Conservation (phyloP, 2,888 invertebrate species). For the Cyclophora punctaria region DNA sequence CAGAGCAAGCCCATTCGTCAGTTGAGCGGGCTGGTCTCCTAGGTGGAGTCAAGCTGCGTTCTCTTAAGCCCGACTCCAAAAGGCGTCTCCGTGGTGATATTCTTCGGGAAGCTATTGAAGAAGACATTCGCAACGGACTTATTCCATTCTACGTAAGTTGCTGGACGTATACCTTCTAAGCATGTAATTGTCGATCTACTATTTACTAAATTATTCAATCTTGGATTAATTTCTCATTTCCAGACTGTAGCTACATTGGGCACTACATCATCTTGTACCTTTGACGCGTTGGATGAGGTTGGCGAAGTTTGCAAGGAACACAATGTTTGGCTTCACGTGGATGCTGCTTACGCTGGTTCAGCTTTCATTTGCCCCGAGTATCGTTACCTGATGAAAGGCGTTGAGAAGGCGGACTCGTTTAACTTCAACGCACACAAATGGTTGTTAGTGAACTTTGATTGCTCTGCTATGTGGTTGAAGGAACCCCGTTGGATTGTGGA, state of each 20-base stretch:
- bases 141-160: conserved; percentile 96
- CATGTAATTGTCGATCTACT: too few relatives aligned
- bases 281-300: conserved; percentile 91
- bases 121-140: conserved; percentile 90
- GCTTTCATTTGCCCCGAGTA: conserved; percentile 98
- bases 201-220: too few relatives aligned
- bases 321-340: conserved; percentile 94
- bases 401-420: conserved; percentile 94
- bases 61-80: conserved; percentile 81
- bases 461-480: conserved; percentile 98
- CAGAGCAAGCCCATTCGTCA: conserved; percentile 93
- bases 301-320: conserved; percentile 89
- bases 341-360: conserved; percentile 97
- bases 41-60: conserved; percentile 87
- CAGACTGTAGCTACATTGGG: conserved; percentile 92
- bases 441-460: conserved; percentile 99
- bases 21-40: conserved; percentile 94
- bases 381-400: conserved; percentile 89
- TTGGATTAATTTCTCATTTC: conserved; percentile 8
- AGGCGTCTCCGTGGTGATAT: conserved; percentile 84
- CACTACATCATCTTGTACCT: conserved; percentile 96
- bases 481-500: conserved; percentile 92
- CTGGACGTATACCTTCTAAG: neutral
- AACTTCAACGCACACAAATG: conserved; percentile 99
- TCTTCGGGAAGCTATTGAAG: conserved; percentile 84